Evolutionary conservation across 2,888 invertebrate species (phyloP).

Genomic region (Ferrisia virgata): DNA sequence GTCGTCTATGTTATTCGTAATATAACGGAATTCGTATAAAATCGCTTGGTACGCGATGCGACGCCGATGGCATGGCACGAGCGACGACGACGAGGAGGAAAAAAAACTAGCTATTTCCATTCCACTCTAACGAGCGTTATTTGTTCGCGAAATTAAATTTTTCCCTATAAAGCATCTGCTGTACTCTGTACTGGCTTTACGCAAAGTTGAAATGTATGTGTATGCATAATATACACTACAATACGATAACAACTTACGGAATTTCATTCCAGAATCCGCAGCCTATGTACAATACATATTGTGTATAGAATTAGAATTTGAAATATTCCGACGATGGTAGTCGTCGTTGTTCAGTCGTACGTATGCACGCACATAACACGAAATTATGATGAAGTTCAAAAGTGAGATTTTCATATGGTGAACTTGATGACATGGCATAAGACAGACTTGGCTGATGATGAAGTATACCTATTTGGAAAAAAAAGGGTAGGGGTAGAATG

Average conservation of each 20-base stretch:
- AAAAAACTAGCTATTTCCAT: conserved; percentile 22
- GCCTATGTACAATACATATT: no score
- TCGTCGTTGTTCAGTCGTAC: no score
- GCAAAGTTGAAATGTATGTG: background rate
- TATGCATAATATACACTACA: background rate
- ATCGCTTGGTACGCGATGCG: background rate
- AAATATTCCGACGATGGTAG: no score
- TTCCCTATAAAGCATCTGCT: background rate
- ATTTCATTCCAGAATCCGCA: no score
- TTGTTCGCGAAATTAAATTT: conserved; percentile 22
- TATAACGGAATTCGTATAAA: background rate
- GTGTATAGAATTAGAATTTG: no score
- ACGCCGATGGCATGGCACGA: background rate
- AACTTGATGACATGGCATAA: no score
- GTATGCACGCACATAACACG: no score
- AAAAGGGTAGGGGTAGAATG: no score
- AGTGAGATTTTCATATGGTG: no score
- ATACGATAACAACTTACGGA: background rate
- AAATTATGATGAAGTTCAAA: no score
- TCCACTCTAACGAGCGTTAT: conserved; percentile 21
- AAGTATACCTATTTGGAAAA: no score
- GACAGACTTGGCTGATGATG: no score
- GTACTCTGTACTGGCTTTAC: background rate
- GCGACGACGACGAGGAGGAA: background rate
- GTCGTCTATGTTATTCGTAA: background rate